A percentile compares a stretch with the other conserved stretches of the same genome.
Conservation (phyloP, 1,140 invertebrate species). For the Portunus trituberculatus region DNA sequence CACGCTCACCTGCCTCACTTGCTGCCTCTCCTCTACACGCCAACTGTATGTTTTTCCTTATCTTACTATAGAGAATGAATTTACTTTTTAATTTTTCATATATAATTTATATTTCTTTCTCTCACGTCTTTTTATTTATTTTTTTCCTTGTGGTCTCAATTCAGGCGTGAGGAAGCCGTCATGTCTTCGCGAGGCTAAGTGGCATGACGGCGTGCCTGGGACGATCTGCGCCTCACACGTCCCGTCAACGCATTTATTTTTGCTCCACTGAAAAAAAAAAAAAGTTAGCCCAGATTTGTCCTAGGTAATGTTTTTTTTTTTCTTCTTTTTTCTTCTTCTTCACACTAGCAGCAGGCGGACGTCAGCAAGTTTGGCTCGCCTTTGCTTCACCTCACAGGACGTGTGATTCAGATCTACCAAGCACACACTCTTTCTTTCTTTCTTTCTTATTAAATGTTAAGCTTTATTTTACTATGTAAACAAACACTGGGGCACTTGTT, state of each 20-base stretch:
- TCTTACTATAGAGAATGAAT: too few relatives aligned
- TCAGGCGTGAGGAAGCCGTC: neutral
- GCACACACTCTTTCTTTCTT: neutral
- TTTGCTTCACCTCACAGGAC: too few relatives aligned
- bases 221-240: neutral
- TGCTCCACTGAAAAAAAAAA: neutral
- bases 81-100: too few relatives aligned
- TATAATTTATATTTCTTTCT: too few relatives aligned
- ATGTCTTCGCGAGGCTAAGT: neutral
- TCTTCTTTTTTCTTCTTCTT: too few relatives aligned
- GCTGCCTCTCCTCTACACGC: neutral
- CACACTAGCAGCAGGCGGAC: too few relatives aligned
- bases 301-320: too few relatives aligned
- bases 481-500: too few relatives aligned
- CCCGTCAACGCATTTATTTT: neutral
- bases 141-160: neutral
- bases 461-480: too few relatives aligned
- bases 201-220: constrained; percentile 3
- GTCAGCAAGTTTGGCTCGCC: too few relatives aligned
- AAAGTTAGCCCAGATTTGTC: neutral
- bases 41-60: neutral
- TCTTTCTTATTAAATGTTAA: too few relatives aligned
- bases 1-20: neutral
- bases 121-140: too few relatives aligned
- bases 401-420: neutral